These are phyloP conservation scores for Drosophila longiperda DNA, from an alignment of 2,888 invertebrate genomes.

Conservation along the genomic window DNA sequence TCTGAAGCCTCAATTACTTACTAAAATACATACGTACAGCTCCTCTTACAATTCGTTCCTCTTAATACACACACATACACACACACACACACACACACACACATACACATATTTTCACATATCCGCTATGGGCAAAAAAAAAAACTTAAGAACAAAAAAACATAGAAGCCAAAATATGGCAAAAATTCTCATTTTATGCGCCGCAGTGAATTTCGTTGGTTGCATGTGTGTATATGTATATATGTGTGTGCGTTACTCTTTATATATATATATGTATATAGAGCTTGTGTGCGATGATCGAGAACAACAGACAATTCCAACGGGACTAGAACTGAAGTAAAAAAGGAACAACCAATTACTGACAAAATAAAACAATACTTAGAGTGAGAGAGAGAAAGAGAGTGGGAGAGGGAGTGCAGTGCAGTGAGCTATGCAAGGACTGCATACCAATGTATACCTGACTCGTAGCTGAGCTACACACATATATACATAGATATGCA, in stretches of 20 bases:
- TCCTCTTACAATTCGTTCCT: conserved; percentile 4
- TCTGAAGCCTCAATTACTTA: background rate
- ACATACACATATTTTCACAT: conserved; percentile 45
- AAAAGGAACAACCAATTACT: background rate
- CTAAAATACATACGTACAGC: background rate
- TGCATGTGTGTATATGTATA: conserved; percentile 25
- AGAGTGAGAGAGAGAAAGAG: background rate
- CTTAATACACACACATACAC: conserved; percentile 12
- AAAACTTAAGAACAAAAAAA: conserved; percentile 9
- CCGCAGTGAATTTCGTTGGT: conserved; percentile 5
- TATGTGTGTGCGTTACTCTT: conserved; percentile 2
- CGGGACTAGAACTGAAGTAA: background rate
- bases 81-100: conserved; percentile 21
- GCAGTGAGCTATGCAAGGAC: background rate
- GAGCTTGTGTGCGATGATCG: background rate
- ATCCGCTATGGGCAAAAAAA: conserved; percentile 53
- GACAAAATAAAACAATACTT: background rate
- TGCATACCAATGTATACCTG: conserved; percentile 10
- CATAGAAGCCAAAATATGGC: background rate
- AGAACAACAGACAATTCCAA: background rate
- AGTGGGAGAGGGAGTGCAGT: background rate
- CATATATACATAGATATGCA: conserved; percentile 6
- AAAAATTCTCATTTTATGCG: conserved; percentile 13
- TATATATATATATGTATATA: background rate
- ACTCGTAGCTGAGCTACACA: conserved; percentile 36